Base-by-base conservation (phyloP, 2,113 vertebrate genomes). In the Bujurquina vittata region DNA sequence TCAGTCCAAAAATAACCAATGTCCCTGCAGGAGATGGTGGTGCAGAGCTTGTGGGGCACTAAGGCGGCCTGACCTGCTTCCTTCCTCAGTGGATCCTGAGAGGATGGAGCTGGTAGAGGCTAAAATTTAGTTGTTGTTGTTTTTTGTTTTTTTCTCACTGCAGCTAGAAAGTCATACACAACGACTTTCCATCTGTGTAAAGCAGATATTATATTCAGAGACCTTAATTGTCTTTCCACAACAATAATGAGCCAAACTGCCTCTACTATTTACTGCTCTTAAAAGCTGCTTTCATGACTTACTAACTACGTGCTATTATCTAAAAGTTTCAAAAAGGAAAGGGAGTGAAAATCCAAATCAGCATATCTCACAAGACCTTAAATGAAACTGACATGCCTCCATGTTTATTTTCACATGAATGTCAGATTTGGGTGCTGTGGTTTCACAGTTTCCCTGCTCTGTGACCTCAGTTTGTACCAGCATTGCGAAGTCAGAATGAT, bases 1-100 rank as follows among this genome's bases (percentile, higher is more conserved):
- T 72, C 20, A 2, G 76, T 94, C 94, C 92, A 92, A 94, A 95
- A 95, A 96, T 95, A 96, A 92, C 93, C 67, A 59, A 61, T 37
- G 84, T 83, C 92, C 79, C 92, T 78, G 86, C 89, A 82, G 91
- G 93, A 91, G 92, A 89, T 88, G 87, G 88, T 67, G 62, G 80
- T 83, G 87, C 80, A 83, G 77, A 84, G 87, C 83, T 75, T 62
- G 81, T 29, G 87, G 81, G 87, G 84, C 85, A 88, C 80, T 79
- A 77, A 85, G 81, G 84, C 84, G 81, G 88, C 81, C 82, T 83
- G 77, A 78, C 52, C 40, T 43, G 81, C 80, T 95, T 95, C 87
- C 93, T 94, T 94, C 88, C 90, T 90, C 80, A 90, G 78, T 88
- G 91, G 89, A 88, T 85, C 90, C 84, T 87, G 87, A 85, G 79